Base-by-base conservation (phyloP, 1,140 invertebrate genomes). In the Trichonephila clavipes region DNA sequence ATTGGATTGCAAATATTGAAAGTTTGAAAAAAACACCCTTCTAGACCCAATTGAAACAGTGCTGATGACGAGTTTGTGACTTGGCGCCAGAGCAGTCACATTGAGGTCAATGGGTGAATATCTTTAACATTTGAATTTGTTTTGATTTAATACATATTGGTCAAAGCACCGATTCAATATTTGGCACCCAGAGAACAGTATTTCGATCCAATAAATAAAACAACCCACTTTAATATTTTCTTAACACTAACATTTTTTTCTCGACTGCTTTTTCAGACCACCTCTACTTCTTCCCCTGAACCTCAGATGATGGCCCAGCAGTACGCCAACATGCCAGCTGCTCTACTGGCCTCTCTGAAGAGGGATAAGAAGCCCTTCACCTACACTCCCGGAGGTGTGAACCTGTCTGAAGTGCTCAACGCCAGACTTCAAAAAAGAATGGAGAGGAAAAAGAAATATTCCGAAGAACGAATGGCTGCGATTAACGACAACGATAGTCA, bases 361-460 rank as follows among this genome's bases (percentile, higher is more conserved):
- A 98, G 98, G 96, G 98, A 99, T 95, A 99, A 99, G 96, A 99
- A 96, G 95, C 98, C 98, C 1, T 99, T 99, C 95, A 99, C 98
- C 4, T 99, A 99, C 95, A 98, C 98, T 21, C 98, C 98, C 5
- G 98, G 98, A 19, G 98, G 98, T 1, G 96, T 99, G 81, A 98
- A 99, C 95, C 96, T 99, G 44, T 98, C 98, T 0, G 98, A 99
- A 96, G 98, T 99, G 64, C 97, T 97, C 93, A 98, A 98, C 90
- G 98, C 98, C 2, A 97, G 98, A 94, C 98, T 99, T 98, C 97
- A 98, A 19, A 96, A 98, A 94, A 96, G 95, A 61, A 51, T 94
- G 72, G 93, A 94, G 34, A 34, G 92, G 28, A 93, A 93, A 69
- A 93, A 93, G 86, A 93, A 81, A 59, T 92, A 92, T 34, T 64